Conservation (phyloP, 35 echinoderm and acorn worm genomes). For the Ophiothrix spiculata region DNA sequence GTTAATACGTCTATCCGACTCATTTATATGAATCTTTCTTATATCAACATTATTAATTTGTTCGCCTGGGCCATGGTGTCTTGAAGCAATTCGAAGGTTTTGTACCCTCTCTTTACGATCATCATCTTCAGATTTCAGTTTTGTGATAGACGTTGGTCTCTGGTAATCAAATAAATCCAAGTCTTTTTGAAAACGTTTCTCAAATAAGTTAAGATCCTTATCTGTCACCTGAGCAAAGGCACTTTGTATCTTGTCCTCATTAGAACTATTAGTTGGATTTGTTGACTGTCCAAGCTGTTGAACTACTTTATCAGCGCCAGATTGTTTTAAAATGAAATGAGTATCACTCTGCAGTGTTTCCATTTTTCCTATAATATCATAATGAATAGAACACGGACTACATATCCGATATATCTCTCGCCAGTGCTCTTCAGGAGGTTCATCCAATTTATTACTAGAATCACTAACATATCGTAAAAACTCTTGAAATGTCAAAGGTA, state of each 20-base stretch:
- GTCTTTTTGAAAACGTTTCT: conserved; percentile 53
- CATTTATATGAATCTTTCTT: too few relatives aligned
- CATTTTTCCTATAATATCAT: conserved; percentile 85
- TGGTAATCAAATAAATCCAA: conserved; percentile 81
- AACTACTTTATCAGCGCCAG: conserved; percentile 37
- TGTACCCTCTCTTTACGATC: background rate
- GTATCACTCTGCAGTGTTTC: conserved; percentile 71
- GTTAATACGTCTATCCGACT: too few relatives aligned
- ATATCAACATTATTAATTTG: too few relatives aligned
- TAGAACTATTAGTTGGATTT: conserved; percentile 84
- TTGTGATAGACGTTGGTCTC: background rate
- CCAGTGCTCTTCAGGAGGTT: conserved; percentile 60
- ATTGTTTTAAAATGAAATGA: conserved; percentile 43
- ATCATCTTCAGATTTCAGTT: background rate
- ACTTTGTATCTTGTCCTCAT: conserved; percentile 17
- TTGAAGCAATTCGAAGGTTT: background rate
- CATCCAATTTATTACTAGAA: background rate
- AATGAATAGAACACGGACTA: conserved; percentile 66
- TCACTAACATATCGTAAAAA: conserved; percentile 65
- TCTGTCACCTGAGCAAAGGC: conserved; percentile 47
- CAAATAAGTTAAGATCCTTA: conserved; percentile 41
- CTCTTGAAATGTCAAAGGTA: conserved; percentile 54
- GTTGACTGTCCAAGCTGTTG: conserved; percentile 40
- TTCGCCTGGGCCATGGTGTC: too few relatives aligned
- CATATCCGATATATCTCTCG: conserved; percentile 49